These are phyloP conservation scores for Formicarius rufipectus DNA, from an alignment of 2,113 vertebrate genomes.

Conservation along the genomic window DNA sequence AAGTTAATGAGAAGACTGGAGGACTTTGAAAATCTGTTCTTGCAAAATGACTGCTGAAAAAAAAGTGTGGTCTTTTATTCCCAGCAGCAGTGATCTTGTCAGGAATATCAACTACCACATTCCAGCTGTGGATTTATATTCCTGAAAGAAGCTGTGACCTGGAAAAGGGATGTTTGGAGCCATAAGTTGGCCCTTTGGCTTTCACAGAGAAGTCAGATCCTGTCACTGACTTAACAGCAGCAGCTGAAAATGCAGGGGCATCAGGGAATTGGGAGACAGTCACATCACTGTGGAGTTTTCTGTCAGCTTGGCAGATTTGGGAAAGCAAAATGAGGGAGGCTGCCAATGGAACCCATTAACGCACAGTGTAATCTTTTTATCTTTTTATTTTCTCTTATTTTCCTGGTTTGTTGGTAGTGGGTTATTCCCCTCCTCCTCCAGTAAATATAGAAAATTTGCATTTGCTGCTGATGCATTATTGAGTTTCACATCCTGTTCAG, in stretches of 20 bases:
- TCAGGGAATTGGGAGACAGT: neutral
- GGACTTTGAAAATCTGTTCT: neutral
- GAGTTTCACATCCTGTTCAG: neutral
- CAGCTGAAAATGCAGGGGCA: neutral
- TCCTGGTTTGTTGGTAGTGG: neutral
- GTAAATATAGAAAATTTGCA: neutral
- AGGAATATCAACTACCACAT: neutral
- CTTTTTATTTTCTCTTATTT: neutral
- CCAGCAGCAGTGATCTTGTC: conserved; percentile 9
- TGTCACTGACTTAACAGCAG: neutral
- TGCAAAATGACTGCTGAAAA: neutral
- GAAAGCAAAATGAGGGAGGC: neutral
- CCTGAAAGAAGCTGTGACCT: conserved; percentile 30
- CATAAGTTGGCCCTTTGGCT: neutral
- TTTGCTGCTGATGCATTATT: neutral
- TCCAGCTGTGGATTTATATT: neutral
- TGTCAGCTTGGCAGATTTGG: neutral
- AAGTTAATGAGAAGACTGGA: neutral
- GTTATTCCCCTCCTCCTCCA: neutral
- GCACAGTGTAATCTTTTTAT: neutral
- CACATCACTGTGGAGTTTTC: neutral
- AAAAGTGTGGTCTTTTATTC: neutral
- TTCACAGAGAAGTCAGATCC: neutral
- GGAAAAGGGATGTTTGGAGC: neutral
- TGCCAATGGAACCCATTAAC: neutral